phyloP scores from a whole-genome alignment of 2,797 vertebrate genomes.

The Crocodylus rhombifer region DNA sequence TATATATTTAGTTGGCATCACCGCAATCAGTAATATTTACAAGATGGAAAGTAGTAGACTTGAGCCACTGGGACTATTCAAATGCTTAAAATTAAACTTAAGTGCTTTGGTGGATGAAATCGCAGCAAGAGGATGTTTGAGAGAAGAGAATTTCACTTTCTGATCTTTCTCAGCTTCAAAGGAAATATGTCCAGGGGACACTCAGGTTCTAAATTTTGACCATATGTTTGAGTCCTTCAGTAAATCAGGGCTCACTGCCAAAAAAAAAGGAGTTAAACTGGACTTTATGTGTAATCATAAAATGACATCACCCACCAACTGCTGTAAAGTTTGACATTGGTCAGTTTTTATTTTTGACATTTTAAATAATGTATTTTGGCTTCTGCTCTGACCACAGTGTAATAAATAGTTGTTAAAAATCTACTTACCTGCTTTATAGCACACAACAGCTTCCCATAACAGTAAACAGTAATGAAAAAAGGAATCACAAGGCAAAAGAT shows the following conservation, averaged over 20 bases:
- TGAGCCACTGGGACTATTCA: too few species aligned
- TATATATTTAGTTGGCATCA: too few species aligned
- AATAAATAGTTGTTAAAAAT: neutral
- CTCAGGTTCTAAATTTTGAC: neutral
- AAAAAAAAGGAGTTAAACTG: neutral
- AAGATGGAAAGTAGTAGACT: too few species aligned
- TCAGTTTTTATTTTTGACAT: too few species aligned
- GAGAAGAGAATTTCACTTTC: neutral
- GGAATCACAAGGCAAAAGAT: conserved; percentile 86
- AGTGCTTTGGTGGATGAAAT: too few species aligned
- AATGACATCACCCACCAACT: neutral
- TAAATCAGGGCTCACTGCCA: neutral
- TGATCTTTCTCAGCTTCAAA: neutral
- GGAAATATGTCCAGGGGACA: neutral
- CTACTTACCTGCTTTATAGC: conserved; percentile 85
- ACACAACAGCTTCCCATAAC: conserved; percentile 85
- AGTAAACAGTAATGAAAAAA: conserved; percentile 85
- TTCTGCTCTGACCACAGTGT: neutral
- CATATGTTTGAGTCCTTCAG: neutral
- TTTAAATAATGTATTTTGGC: neutral
- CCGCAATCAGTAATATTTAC: too few species aligned
- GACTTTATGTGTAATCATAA: neutral
- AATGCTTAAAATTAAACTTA: too few species aligned
- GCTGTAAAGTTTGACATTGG: neutral
- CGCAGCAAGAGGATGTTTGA: too few species aligned